phyloP scores from a whole-genome alignment of 2,113 vertebrate genomes.

The Montifringilla adamsi region DNA sequence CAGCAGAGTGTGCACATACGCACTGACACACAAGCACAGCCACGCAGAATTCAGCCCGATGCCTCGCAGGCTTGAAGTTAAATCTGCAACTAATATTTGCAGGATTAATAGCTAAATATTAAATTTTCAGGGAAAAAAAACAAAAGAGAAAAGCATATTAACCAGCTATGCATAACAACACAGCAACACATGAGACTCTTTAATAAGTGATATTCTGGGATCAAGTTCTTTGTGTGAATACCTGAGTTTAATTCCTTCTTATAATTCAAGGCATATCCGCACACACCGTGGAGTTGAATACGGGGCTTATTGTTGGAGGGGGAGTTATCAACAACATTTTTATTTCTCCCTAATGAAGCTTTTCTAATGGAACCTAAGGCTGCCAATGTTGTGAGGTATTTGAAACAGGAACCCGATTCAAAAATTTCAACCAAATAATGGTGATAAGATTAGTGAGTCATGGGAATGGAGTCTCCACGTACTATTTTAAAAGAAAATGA shows the following conservation, averaged over 20 bases:
- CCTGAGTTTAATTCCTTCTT: not conserved
- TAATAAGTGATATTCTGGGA: not conserved
- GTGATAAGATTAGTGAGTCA: slow-evolving; percentile 44
- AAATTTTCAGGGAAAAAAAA: not conserved
- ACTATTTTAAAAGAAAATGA: slow-evolving; percentile 37
- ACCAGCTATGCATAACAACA: not conserved
- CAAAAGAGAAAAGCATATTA: not conserved
- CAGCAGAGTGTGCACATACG: not conserved
- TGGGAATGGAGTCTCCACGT: slow-evolving; percentile 23
- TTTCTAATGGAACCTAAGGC: slow-evolving; percentile 41
- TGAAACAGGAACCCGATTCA: slow-evolving; percentile 18
- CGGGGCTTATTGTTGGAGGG: not conserved
- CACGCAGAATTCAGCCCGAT: not conserved
- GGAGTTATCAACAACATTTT: slow-evolving; percentile 13
- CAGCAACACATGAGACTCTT: not conserved
- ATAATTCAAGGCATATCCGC: not conserved
- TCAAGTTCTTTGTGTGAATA: not conserved
- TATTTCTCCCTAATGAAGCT: slow-evolving; percentile 46
- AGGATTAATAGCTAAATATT: not conserved
- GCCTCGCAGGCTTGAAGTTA: not conserved
- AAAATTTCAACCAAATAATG: slow-evolving; percentile 51
- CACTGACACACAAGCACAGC: not conserved
- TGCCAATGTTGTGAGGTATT: slow-evolving; percentile 5
- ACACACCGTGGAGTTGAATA: not conserved
- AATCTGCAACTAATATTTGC: not conserved